phyloP scores from a whole-genome alignment of 2,113 vertebrate species.

The Campylomormyrus numenius region DNA sequence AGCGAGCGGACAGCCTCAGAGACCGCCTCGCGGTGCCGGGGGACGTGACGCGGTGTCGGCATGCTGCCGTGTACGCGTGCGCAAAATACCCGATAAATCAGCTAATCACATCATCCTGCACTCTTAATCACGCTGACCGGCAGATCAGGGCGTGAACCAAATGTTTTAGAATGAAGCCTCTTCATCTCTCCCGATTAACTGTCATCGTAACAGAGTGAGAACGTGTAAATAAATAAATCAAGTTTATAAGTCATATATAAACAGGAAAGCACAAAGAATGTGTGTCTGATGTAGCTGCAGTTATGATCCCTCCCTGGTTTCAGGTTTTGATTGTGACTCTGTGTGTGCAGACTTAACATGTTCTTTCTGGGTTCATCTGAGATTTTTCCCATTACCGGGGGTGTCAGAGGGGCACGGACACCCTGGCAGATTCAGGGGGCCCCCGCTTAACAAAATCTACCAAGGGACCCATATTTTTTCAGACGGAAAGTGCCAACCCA shows the following conservation, averaged over 20 bases:
- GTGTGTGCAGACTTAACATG: not conserved
- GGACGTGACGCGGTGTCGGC: not conserved
- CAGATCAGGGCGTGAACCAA: not conserved
- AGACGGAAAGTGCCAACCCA: not conserved
- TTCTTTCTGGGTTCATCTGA: not conserved
- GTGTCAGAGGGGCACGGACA: not conserved
- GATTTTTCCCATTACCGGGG: not conserved
- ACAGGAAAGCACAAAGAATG: not conserved
- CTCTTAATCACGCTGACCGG: not conserved
- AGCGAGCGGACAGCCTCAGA: slow-evolving; percentile 5
- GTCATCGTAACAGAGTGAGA: not conserved
- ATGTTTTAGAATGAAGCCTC: not conserved
- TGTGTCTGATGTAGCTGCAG: not conserved
- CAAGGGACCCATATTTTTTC: not conserved
- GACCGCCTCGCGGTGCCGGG: slow-evolving; percentile 30
- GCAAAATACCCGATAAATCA: not conserved
- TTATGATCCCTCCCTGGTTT: not conserved
- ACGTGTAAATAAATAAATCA: not conserved
- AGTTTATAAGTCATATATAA: not conserved
- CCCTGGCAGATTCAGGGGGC: not conserved
- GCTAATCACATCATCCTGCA: not conserved
- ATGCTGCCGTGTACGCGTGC: not conserved
- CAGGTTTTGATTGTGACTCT: not conserved
- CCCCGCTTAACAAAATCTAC: not conserved
- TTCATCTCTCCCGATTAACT: not conserved